Base-by-base conservation (phyloP, 2,888 invertebrate genomes). In the Melikaiella ostensackeni region DNA sequence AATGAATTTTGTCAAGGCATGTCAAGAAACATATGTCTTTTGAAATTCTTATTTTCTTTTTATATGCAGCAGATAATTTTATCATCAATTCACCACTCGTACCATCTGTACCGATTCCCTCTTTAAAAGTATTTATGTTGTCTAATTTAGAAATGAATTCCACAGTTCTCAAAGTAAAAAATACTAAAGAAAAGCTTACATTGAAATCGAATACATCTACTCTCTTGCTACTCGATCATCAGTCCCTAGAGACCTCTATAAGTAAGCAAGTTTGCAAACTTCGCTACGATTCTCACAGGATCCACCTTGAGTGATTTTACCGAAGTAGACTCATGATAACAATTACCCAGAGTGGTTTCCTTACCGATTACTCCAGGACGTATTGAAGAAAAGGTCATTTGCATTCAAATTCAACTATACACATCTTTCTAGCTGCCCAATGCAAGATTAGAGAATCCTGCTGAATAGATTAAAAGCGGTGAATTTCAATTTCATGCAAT, bases 401-500 rank as follows among this genome's bases (percentile, higher is more conserved):
- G 24, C 27, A 27, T 42, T 24, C n/a, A 46, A 27, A 66, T 27
- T 27, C 24, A 66, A 21, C 46, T 46, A 46, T 13, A 64, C 9
- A 24, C 27, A 42, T 46, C 21, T 27, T 42, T 66, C 46, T 38
- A 19, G 24, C 42, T 46, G 42, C 11, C 11, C 27, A 16, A 66
- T 24, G 35, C 63, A 16, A 42, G 27, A 66, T 66, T 66, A 42
- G 66, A 66, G 19, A 66, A 66, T 21, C 66, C 46, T 46, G 3
- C 42, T 66, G 46, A 66, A 66, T 46, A 46, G 19, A 66, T 66
- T 66, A 66, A 46, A 46, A 66, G 66, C 46, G 16, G 21, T 19
- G 16, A n/a, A 24, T 66, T 66, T 66, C 46, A 66, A 66, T 63
- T 63, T 63, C 21, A 63, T 7, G 63, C 63, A 63, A 63, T 66